Percentiles rank a stretch among this genome's conserved stretches.
Conservation (phyloP, 2,797 vertebrate genomes). For the Leptatherina wallacei region DNA sequence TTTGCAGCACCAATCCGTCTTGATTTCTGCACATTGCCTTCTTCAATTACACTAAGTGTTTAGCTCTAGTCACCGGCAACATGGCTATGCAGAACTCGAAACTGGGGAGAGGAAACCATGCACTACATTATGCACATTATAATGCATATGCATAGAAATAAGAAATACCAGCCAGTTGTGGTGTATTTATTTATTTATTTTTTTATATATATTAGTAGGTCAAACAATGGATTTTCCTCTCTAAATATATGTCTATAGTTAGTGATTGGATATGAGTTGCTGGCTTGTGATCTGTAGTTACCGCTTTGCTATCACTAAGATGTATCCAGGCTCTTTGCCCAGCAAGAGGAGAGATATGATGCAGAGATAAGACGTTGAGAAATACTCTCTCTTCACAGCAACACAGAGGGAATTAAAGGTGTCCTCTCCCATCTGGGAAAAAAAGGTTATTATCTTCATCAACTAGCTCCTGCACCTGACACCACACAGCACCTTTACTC, state of each 20-base stretch:
- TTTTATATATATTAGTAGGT: conserved; percentile 24
- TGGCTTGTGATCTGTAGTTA: conserved; percentile 60
- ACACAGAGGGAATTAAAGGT: conserved; percentile 76
- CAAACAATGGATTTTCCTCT: conserved; percentile 15
- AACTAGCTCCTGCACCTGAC: conserved; percentile 71
- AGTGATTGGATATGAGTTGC: conserved; percentile 60
- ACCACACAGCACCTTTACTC: conserved; percentile 76
- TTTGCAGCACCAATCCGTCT: conserved; percentile 81
- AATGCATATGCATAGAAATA: conserved; percentile 52
- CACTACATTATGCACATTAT: conserved; percentile 33
- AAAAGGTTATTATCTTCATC: conserved; percentile 82
- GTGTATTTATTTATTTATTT: neutral
- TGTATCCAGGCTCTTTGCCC: conserved; percentile 64
- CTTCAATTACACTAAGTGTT: conserved; percentile 83
- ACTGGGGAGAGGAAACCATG: conserved; percentile 28
- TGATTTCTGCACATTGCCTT: conserved; percentile 84
- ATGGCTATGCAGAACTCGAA: conserved; percentile 39
- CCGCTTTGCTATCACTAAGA: conserved; percentile 67
- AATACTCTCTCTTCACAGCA: conserved; percentile 73
- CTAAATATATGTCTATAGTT: conserved; percentile 39
- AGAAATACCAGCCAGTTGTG: conserved; percentile 32
- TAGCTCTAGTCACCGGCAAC: conserved; percentile 71
- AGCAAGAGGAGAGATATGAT: conserved; percentile 69
- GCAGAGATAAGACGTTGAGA: conserved; percentile 77
- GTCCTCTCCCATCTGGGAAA: conserved; percentile 68